A percentile compares a stretch with the other conserved stretches of the same genome.
Evolutionary conservation across 2,797 vertebrate genomes (phyloP).

Genomic region (Gymnodraco acuticeps): DNA sequence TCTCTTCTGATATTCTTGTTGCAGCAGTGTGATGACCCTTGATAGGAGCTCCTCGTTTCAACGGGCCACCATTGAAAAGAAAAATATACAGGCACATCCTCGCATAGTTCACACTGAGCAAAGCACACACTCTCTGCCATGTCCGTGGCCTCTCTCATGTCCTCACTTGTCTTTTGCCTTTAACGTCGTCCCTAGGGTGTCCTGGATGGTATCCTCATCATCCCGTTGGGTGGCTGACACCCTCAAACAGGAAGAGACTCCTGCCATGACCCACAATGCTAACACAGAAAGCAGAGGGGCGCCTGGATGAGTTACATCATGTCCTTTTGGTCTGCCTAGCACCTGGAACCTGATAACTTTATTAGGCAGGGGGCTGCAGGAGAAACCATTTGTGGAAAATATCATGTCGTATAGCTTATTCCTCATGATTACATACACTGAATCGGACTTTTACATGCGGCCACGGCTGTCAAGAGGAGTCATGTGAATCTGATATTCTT

Average conservation of each 20-base stretch:
- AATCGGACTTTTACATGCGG: conserved; percentile 18
- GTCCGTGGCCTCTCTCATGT: conserved; percentile 60
- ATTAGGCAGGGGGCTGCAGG: conserved; percentile 3
- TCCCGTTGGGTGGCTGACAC: conserved; percentile 69
- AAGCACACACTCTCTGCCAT: conserved; percentile 62
- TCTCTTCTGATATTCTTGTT: conserved; percentile 40
- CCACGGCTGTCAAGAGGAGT: conserved; percentile 25
- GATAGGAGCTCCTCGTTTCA: conserved; percentile 35
- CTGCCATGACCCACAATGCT: conserved; percentile 59
- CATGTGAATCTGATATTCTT: conserved; percentile 42
- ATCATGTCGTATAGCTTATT: conserved; percentile 12
- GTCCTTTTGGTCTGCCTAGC: conserved; percentile 44
- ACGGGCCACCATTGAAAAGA: conserved; percentile 54
- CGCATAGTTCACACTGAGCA: conserved; percentile 55
- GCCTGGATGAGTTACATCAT: conserved; percentile 60
- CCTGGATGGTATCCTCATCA: conserved; percentile 74
- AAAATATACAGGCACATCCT: conserved; percentile 64
- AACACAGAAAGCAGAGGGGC: conserved; percentile 63
- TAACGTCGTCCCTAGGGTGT: conserved; percentile 48
- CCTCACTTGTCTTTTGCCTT: conserved; percentile 59
- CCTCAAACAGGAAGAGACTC: conserved; percentile 67
- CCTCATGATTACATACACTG: conserved; percentile 26
- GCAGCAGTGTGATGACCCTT: conserved; percentile 43
- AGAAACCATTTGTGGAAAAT: conserved; percentile 19
- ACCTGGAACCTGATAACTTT: conserved; percentile 52